These are phyloP conservation scores for Drosophila nigricruria DNA, from an alignment of 2,888 invertebrate species.

Conservation along the genomic window DNA sequence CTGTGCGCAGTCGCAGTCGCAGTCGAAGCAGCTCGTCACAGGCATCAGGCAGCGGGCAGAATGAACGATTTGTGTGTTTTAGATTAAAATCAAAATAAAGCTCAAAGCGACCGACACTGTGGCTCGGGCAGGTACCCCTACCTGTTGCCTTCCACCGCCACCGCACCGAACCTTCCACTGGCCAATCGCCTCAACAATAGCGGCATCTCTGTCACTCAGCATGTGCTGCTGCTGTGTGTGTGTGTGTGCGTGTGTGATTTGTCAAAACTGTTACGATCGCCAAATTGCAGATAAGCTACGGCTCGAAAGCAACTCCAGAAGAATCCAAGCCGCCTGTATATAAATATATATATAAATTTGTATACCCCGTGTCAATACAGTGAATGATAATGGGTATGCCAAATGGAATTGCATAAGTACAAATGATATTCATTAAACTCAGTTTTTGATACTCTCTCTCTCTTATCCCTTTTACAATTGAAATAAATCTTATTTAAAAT, in stretches of 20 bases:
- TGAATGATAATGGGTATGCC: not conserved
- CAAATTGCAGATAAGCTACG: conserved; percentile 69
- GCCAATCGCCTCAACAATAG: conserved; percentile 44
- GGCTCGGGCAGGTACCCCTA: conserved; percentile 55
- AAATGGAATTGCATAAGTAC: not conserved
- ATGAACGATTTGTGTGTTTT: conserved; percentile 81
- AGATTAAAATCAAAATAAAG: conserved; percentile 81
- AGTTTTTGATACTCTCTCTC: too few relatives aligned
- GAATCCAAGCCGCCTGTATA: conserved; percentile 30
- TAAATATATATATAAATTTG: conserved; percentile 5
- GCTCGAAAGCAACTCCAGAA: conserved; percentile 25
- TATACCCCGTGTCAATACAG: conserved; percentile 24
- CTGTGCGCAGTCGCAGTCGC: conserved; percentile 55
- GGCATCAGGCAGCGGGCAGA: conserved; percentile 49
- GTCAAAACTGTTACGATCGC: conserved; percentile 81
- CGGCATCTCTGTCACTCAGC: conserved; percentile 52
- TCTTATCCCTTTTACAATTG: too few relatives aligned
- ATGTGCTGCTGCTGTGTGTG: conserved; percentile 17
- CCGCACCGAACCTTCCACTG: conserved; percentile 7
- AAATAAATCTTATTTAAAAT: too few relatives aligned
- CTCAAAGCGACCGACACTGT: conserved; percentile 71
- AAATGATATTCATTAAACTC: not conserved
- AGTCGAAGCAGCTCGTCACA: conserved; percentile 44
- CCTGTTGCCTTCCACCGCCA: not conserved
- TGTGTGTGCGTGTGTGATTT: conserved; percentile 63